Base-by-base conservation (phyloP, 1,140 invertebrate species). In the Bombus superbus region DNA sequence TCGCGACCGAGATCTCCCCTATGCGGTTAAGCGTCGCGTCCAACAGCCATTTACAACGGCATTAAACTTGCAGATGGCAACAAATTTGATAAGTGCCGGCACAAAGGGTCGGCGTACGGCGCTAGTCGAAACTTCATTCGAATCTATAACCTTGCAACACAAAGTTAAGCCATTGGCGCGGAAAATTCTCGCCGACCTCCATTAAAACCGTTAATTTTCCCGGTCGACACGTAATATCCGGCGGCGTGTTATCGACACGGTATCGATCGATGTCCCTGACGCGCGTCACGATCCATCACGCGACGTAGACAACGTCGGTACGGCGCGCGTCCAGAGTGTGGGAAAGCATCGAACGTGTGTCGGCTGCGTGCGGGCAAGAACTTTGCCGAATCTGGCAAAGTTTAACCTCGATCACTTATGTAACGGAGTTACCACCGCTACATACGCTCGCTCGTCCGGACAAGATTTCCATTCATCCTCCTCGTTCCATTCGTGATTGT, bases 381-480 rank as follows among this genome's bases (percentile, higher is more conserved):
- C 85, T 89, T 89, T 81, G 62, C 74, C 11, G 88, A 87, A 89
- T 90, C 68, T 79, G 73, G 57, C 53, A 64, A 79, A 87, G 78
- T 87, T 90, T 87, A 82, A 89, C 85, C 88, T 87, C 85, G 66
- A 85, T 90, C 88, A 76, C 81, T 89, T 81, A 79, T 82, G 77
- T 90, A 84, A 87, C 81, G 40, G 73, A 78, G 85, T 89, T 89
- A 82, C 81, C 78, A 59, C 40, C 47, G n/a, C n/a, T 68, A 64
- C 77, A 64, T 71, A 75, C 66, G 69, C 64, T 64, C 72, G 11
- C 40, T 44, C 53, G 15, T 77, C 66, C 64, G 66, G 74, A 59
- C 83, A 68, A 81, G 69, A 44, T 69, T 57, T 80, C 53, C 59
- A 40, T 84, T 40, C 47, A 11, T 25, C 66, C 42, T 38, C 3